Evolutionary conservation across 2,113 vertebrate species (phyloP).

Genomic region (Alosa alosa): DNA sequence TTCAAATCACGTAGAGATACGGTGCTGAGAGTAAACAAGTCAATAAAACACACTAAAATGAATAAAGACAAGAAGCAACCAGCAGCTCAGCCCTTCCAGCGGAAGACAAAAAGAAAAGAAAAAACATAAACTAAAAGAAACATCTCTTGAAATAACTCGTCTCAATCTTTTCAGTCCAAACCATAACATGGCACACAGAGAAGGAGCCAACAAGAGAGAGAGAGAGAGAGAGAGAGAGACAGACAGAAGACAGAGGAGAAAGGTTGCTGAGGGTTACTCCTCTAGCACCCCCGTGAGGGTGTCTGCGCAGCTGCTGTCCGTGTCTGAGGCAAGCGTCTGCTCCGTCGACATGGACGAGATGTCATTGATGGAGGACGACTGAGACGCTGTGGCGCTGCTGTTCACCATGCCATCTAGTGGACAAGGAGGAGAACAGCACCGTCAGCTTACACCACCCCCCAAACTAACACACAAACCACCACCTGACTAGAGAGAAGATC

Average conservation of each 20-base stretch:
- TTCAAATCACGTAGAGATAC: background rate
- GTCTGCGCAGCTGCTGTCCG: constrained; percentile 97
- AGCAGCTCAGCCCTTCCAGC: background rate
- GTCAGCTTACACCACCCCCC: background rate
- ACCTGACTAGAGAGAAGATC: background rate
- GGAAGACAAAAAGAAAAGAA: constrained; percentile 18
- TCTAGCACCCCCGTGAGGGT: constrained; percentile 87
- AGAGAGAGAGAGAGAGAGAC: background rate
- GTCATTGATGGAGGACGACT: constrained; percentile 96
- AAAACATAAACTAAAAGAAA: constrained; percentile 54
- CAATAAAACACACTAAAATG: background rate
- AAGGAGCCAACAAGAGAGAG: background rate
- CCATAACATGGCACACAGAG: constrained; percentile 23
- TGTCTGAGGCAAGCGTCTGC: constrained; percentile 97
- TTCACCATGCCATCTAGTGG: constrained; percentile 83
- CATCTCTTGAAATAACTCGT: constrained; percentile 8
- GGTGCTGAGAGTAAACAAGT: background rate
- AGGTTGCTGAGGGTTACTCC: constrained; percentile 81
- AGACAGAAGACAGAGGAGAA: background rate
- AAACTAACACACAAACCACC: constrained; percentile 17
- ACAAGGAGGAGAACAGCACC: constrained; percentile 57
- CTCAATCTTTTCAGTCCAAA: constrained; percentile 12
- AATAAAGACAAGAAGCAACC: background rate
- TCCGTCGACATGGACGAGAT: constrained; percentile 98
- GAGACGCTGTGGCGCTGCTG: constrained; percentile 85